Evolutionary conservation across 2,888 invertebrate genomes (phyloP).

Genomic region (Pseudanteris insignis): DNA sequence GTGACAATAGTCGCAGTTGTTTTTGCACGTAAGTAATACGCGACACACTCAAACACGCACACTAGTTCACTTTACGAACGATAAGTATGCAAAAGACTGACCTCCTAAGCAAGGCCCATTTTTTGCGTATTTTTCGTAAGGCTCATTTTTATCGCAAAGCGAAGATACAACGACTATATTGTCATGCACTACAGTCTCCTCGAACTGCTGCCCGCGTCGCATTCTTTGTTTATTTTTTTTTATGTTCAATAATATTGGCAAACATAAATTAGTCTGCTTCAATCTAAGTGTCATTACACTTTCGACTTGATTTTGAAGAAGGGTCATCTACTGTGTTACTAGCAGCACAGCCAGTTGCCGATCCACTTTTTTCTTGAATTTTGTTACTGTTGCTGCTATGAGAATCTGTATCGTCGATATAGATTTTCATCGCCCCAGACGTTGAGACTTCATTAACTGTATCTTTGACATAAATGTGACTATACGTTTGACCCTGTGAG

Average conservation of each 20-base stretch:
- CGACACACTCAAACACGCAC: slow-evolving; percentile 17
- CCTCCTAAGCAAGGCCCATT: too few relatives aligned
- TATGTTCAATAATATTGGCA: too few relatives aligned
- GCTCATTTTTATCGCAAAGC: slow-evolving; percentile 13
- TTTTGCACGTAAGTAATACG: slow-evolving; percentile 17
- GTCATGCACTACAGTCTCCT: slow-evolving; percentile 62
- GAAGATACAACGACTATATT: slow-evolving; percentile 57
- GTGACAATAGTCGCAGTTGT: slow-evolving; percentile 17
- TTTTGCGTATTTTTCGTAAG: too few relatives aligned
- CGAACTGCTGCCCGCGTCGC: slow-evolving; percentile 48
- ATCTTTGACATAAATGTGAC: slow-evolving; percentile 51
- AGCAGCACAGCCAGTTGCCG: slow-evolving; percentile 9
- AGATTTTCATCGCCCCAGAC: slow-evolving; percentile 53
- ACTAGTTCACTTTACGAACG: slow-evolving; percentile 16
- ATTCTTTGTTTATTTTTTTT: too few relatives aligned
- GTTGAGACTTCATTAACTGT: slow-evolving; percentile 35
- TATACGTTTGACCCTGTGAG: slow-evolving; percentile 41
- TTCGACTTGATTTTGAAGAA: slow-evolving; percentile 32
- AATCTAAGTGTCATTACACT: slow-evolving; percentile 29
- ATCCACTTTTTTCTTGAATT: slow-evolving; percentile 21
- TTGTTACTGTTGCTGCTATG: slow-evolving; percentile 49
- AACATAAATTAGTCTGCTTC: slow-evolving; percentile 3
- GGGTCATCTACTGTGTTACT: slow-evolving; percentile 28
- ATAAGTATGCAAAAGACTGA: slow-evolving; percentile 24
- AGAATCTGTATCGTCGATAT: slow-evolving; percentile 58